Percentiles rank a stretch among this genome's conserved stretches.
Evolutionary conservation across 2,797 vertebrate species (phyloP).

Genomic region (Clamator glandarius): DNA sequence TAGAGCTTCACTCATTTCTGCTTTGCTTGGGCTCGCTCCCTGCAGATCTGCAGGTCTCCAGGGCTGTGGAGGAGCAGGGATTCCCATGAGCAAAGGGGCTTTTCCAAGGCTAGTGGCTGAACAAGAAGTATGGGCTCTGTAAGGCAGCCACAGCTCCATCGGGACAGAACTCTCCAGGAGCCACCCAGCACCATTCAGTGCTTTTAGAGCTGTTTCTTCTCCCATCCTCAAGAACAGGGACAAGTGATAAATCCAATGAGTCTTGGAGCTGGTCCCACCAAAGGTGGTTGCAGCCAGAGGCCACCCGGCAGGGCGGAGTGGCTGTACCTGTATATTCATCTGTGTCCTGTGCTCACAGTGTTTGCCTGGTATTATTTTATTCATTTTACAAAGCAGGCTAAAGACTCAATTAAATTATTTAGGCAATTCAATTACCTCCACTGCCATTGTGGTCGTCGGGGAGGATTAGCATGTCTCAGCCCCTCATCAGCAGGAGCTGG

Average conservation of each 20-base stretch:
- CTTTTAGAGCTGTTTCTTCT: not conserved
- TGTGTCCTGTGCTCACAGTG: fast-evolving
- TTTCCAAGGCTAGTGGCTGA: not conserved
- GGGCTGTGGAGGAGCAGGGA: not conserved
- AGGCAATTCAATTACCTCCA: not conserved
- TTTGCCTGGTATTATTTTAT: fast-evolving
- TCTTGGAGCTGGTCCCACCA: not conserved
- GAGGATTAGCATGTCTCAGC: not conserved
- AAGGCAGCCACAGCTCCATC: fast-evolving
- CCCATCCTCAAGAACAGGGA: not conserved
- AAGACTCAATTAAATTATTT: fast-evolving
- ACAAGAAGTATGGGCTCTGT: not conserved
- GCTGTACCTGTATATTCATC: not conserved
- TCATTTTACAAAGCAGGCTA: not conserved
- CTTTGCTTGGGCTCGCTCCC: not conserved
- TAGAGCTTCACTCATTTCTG: not conserved
- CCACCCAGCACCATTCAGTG: not conserved
- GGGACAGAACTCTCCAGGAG: not conserved
- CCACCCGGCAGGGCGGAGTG: not conserved
- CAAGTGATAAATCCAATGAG: too few species aligned
- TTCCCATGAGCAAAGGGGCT: not conserved
- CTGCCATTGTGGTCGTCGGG: fast-evolving
- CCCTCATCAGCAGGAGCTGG: not conserved
- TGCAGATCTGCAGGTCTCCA: not conserved
- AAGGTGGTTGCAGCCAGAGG: not conserved